Evolutionary conservation across 1,140 invertebrate genomes (phyloP).

Genomic region (Octopus bimaculoides): DNA sequence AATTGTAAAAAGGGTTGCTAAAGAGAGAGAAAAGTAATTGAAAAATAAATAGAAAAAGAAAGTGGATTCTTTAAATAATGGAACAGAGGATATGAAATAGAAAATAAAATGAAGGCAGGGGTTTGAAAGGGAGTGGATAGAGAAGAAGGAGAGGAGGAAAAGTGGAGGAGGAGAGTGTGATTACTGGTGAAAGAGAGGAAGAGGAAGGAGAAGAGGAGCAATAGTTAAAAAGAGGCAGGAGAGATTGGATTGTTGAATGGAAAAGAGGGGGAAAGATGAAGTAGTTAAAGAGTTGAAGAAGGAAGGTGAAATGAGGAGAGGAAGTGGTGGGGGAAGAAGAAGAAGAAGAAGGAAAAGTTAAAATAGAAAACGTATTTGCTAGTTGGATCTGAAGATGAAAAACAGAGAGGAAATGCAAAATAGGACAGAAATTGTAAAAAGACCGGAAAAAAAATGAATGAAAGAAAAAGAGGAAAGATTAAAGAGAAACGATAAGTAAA

Average conservation of each 20-base stretch:
- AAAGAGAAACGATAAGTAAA: too few relatives aligned
- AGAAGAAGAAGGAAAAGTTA: background rate
- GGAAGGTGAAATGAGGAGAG: background rate
- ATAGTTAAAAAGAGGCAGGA: background rate
- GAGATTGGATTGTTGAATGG: background rate
- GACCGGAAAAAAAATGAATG: too few relatives aligned
- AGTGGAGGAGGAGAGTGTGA: background rate
- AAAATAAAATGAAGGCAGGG: background rate
- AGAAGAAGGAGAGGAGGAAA: background rate
- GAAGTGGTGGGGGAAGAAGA: background rate
- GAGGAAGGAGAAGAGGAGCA: background rate
- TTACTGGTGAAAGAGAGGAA: background rate
- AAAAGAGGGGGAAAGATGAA: background rate
- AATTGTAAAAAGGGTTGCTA: too few relatives aligned
- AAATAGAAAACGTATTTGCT: background rate
- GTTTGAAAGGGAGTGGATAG: background rate
- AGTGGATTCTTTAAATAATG: too few relatives aligned
- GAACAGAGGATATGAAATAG: too few relatives aligned
- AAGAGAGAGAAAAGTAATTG: too few relatives aligned
- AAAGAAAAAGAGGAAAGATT: too few relatives aligned
- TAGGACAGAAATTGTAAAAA: too few relatives aligned
- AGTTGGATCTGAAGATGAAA: too few relatives aligned
- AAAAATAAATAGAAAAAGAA: too few relatives aligned
- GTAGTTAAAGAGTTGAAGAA: background rate
- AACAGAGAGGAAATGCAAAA: too few relatives aligned